These are phyloP conservation scores for Trididemnum nubilum DNA, from an alignment of 23 tunicate genomes.

Conservation along the genomic window DNA sequence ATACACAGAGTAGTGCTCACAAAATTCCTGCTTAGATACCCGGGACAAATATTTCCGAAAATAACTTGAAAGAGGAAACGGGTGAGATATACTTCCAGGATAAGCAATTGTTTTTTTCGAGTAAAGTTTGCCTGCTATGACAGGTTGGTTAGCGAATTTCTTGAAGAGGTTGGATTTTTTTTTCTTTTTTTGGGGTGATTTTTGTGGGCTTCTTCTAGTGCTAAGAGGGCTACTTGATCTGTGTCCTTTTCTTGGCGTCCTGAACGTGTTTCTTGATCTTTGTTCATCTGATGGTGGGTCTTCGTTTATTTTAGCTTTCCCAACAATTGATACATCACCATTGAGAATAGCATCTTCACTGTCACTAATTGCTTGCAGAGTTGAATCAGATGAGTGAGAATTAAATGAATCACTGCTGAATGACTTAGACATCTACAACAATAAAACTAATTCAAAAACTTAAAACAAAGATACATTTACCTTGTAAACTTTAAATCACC, in stretches of 20 bases:
- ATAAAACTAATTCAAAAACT: no score
- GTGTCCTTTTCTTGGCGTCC: no score
- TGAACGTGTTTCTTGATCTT: no score
- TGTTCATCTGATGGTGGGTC: no score
- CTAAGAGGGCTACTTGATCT: no score
- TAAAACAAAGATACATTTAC: no score
- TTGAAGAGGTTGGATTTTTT: neutral
- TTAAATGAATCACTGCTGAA: neutral
- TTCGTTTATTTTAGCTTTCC: no score
- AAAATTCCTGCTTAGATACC: neutral
- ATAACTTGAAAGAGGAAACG: neutral
- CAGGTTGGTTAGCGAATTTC: neutral
- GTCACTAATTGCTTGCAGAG: neutral
- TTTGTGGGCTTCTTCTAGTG: no score
- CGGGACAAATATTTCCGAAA: neutral
- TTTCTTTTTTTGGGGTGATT: neutral
- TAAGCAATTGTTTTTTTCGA: neutral
- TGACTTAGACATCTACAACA: no score
- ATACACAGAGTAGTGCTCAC: neutral
- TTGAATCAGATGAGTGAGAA: neutral
- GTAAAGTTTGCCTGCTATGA: neutral
- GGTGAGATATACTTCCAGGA: neutral
- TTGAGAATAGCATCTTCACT: no score
- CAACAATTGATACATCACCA: no score
- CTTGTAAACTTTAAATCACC: no score